Conservation (phyloP, 2,797 vertebrate genomes). For the Pampus argenteus region DNA sequence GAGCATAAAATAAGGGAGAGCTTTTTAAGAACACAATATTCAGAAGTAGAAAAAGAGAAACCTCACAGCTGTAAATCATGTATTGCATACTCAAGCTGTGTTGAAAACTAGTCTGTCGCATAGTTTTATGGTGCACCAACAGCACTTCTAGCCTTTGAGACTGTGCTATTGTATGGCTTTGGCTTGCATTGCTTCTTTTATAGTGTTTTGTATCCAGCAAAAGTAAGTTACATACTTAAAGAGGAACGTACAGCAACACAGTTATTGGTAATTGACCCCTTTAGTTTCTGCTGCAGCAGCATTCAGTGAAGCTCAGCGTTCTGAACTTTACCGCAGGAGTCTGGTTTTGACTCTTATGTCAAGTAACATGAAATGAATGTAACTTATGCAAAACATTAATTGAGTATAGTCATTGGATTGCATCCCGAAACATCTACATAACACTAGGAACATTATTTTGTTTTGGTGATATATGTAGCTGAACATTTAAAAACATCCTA, state of each 20-base stretch:
- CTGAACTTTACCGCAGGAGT: constrained; percentile 45
- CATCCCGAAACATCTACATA: constrained; percentile 54
- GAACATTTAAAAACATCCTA: constrained; percentile 48
- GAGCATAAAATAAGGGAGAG: constrained; percentile 58
- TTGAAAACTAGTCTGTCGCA: constrained; percentile 56
- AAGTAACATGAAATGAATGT: constrained; percentile 49
- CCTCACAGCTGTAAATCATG: constrained; percentile 56
- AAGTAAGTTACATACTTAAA: constrained; percentile 53
- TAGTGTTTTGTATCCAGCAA: constrained; percentile 61
- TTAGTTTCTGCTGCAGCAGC: constrained; percentile 67
- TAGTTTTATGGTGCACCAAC: constrained; percentile 59
- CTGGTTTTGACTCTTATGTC: constrained; percentile 44
- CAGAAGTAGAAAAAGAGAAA: constrained; percentile 47
- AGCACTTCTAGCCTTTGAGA: constrained; percentile 58
- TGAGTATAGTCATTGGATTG: constrained; percentile 49
- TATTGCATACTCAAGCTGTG: constrained; percentile 78
- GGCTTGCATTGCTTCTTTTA: constrained; percentile 69
- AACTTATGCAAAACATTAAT: constrained; percentile 47
- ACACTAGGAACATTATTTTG: constrained; percentile 57
- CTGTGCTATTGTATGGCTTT: constrained; percentile 77
- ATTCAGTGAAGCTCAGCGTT: constrained; percentile 45
- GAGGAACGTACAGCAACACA: constrained; percentile 52
- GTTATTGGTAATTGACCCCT: constrained; percentile 48
- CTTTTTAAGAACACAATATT: constrained; percentile 41
- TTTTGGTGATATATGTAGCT: constrained; percentile 71